Conservation (phyloP, 2,797 vertebrate genomes). For the Sebastes vulpes region DNA sequence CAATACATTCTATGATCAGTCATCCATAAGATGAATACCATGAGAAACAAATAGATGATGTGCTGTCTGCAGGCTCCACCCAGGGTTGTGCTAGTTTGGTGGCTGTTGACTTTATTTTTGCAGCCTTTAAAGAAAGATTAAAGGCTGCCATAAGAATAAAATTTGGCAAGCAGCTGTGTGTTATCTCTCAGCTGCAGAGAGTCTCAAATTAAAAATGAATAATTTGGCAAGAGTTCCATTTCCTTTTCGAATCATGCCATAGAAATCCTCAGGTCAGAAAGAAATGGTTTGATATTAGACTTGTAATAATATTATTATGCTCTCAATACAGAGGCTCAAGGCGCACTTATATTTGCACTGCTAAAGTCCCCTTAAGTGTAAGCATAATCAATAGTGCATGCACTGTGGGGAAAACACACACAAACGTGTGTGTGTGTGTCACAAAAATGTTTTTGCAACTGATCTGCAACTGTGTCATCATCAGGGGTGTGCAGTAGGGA, state of each 20-base stretch:
- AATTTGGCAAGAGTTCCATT: conserved; percentile 27
- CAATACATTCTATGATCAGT: neutral
- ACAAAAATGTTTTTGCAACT: neutral
- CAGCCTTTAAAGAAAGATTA: conserved; percentile 40
- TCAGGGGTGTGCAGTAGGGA: neutral
- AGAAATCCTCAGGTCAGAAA: conserved; percentile 8
- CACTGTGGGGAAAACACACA: neutral
- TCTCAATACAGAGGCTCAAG: conserved; percentile 2
- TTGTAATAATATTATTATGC: conserved; percentile 22
- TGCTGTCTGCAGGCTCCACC: neutral
- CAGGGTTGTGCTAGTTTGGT: neutral
- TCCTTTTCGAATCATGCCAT: conserved; percentile 28
- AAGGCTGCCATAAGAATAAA: conserved; percentile 33
- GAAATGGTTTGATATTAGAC: conserved; percentile 31
- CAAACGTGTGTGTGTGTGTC: neutral
- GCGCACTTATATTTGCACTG: conserved; percentile 6
- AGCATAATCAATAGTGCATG: neutral
- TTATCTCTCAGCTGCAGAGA: conserved; percentile 55
- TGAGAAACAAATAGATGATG: neutral
- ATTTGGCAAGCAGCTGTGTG: conserved; percentile 35
- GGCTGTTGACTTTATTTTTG: conserved; percentile 7
- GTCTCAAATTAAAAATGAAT: conserved; percentile 50
- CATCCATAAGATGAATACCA: neutral
- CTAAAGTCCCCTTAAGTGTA: neutral
- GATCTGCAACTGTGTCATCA: conserved; percentile 23